A percentile compares a stretch with the other conserved stretches of the same genome.
Conservation (phyloP, 2,888 invertebrate species). For the Biston stratarius region DNA sequence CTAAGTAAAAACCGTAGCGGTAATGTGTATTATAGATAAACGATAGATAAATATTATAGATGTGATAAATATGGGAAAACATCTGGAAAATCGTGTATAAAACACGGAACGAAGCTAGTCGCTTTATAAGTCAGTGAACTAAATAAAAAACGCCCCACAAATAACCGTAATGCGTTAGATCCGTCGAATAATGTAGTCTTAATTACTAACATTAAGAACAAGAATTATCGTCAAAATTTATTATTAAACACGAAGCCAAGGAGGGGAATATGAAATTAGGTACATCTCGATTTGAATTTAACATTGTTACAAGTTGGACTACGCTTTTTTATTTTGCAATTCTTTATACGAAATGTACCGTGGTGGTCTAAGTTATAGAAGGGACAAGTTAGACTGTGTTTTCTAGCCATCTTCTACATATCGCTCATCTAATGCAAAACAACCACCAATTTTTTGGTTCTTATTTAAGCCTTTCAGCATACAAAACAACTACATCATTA, state of each 20-base stretch:
- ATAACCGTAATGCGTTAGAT: conserved; percentile 11
- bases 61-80: too few species aligned
- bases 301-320: conserved; percentile 21
- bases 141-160: conserved; percentile 12
- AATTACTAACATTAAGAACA: conserved; percentile 32
- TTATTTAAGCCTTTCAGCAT: too few species aligned
- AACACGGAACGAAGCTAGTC: not conserved
- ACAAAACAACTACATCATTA: too few species aligned
- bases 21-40: too few species aligned
- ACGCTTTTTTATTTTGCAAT: conserved; percentile 3
- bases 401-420: too few species aligned
- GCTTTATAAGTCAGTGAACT: not conserved
- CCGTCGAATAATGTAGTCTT: conserved; percentile 28
- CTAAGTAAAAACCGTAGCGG: too few species aligned
- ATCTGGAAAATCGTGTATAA: too few species aligned
- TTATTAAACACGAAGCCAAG: conserved; percentile 27
- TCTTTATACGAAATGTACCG: not conserved
- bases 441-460: too few species aligned
- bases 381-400: not conserved
- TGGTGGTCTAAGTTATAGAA: too few species aligned
- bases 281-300: conserved; percentile 32
- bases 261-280: conserved; percentile 34
- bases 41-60: too few species aligned
- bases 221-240: conserved; percentile 30
- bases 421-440: too few species aligned